Evolutionary conservation across 2,888 invertebrate genomes (phyloP), one percentile per base, ranked within the genome.

Genomic region (Caenorhabditis afra): DNA sequence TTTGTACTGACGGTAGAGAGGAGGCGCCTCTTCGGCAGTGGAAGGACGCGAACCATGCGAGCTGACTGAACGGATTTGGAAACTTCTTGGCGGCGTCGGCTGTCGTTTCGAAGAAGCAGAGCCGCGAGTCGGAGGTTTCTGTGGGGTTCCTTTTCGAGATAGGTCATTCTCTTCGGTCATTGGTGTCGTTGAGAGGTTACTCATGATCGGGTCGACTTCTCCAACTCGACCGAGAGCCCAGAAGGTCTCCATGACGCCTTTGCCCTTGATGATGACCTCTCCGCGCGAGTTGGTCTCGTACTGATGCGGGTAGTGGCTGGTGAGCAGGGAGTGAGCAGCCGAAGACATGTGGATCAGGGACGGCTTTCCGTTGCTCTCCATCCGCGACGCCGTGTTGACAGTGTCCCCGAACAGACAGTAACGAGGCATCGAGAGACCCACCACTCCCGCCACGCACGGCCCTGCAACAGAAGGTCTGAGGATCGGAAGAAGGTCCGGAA

Each of bases 361-460:
- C n/a, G 82, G 68, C 37, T 88, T 87, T 52, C 87, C 84, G 65
- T 88, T 86, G 52, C 80, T 81, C 59, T 88, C 88, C 88, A 88
- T 88, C 41, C 88, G 68, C 1, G 80, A 80, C 7, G 88, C 88
- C 10, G 88, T 88, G 73, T 88, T 88, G 14, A 88, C 86, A 1
- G 87, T 86, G 61, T 88, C 88, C 12, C 88, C 88, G 62, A 88
- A 88, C 3, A 87, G 81, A 66, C 87, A 87, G 62, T 87, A 87
- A 18, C 87, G 70, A 0, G 87, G 88, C 88, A 88, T 87, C 3
- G 87, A 81, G 11, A 85, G 47, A 45, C 86, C 86, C 10, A 86
- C 86, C 0, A 86, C 86, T n/a, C 86, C 86, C 4, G 86, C 81
- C 1, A 86, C 86, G 53, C 81, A 79, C 12, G 86, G 85, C 10